Evolutionary conservation across 2,888 invertebrate genomes (phyloP), one percentile per base, ranked within the genome.

Genomic region (Melanchra persicariae): DNA sequence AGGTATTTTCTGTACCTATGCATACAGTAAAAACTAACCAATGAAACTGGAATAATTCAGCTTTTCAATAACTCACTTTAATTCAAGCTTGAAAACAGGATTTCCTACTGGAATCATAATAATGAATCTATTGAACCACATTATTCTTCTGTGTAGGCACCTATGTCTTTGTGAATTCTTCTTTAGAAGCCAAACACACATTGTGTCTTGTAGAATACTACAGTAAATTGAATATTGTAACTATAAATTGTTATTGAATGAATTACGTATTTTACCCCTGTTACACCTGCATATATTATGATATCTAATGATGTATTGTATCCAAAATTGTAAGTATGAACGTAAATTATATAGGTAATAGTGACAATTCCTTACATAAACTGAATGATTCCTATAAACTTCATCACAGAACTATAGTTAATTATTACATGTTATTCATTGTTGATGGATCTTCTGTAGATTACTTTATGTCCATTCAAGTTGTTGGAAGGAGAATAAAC

Each of bases 401-500:
- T 43, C 12, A 19, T 45, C 22, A 34, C 24, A 57, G 9, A 34
- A 40, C 62, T 22, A 3, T 52, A 43, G 1, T 54, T 22, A 17
- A 43, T 8, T 12, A 45, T 22, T 6, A 58, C 43, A 30, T 65
- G 22, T 19, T 52, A 52, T 24, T 34, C 3, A 22, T 19, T 22
- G 22, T 64, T 34, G 45, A 10, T 58, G 34, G 22, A 24, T 24
- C 19, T 34, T 58, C 34, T 47, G 6, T 24, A 9, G 15, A 24
- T 65, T 45, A 34, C 45, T 17, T 30, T 57, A 54, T 26, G 37
- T 26, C 47, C 24, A 60, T 66, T 37, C 5, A 60, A 49, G 37
- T 49, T 66, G 60, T 37, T 37, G 34, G 19, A 59, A 24, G 60
- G 34, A 24, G 45, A 63, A 63, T 40, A 65, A 47, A 65, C 19